Evolutionary conservation across 2,113 vertebrate species (phyloP), one percentile per base, ranked within the genome.

Genomic region (Cavia porcellus): DNA sequence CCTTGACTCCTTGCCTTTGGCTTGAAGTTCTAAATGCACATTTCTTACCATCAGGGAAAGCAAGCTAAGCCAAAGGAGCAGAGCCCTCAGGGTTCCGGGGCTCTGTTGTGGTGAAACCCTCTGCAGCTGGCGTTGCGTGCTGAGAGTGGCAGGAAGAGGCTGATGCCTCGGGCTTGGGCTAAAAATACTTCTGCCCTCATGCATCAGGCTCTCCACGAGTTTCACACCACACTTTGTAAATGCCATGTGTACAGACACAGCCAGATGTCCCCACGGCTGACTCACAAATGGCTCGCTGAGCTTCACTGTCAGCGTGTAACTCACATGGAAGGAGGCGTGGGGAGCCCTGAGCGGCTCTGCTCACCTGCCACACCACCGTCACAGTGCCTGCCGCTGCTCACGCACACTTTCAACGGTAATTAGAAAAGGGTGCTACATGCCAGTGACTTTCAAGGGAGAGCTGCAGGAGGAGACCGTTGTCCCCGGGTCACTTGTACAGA

Each of bases 401-500:
- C 0, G 2, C 5, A 38, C 32, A 74, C 7, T 0, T 8, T 57
- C 28, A 38, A 2, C 47, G n/a, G 9, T 24, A 32, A 17, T 42
- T 42, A 42, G 22, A n/a, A 19, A 86, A 11, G 3, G 68, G 1
- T 35, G 10, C 11, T 3, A 6, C 0, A 4, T 25, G 17, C 74
- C n/a, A 5, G 12, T 0, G 15, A 38, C n/a, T 57, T 42, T 70
- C 38, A 11, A 3, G 22, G 86, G 28, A 32, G 75, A n/a, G 1
- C 2, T 0, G 14, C 11, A 20, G 59, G 15, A 3, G 5, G 32
- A 32, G 8, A 6, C 0, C 0, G 0, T 1, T 9, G 52, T 66
- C 42, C 2, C 0, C 0, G 0, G 38, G 25, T 22, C 17, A 4
- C 38, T 28, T 0, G 0, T 1, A 3, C 45, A 15, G 57, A 45